Base-by-base conservation (phyloP, 1,140 invertebrate genomes). In the Leptinotarsa lineolata region DNA sequence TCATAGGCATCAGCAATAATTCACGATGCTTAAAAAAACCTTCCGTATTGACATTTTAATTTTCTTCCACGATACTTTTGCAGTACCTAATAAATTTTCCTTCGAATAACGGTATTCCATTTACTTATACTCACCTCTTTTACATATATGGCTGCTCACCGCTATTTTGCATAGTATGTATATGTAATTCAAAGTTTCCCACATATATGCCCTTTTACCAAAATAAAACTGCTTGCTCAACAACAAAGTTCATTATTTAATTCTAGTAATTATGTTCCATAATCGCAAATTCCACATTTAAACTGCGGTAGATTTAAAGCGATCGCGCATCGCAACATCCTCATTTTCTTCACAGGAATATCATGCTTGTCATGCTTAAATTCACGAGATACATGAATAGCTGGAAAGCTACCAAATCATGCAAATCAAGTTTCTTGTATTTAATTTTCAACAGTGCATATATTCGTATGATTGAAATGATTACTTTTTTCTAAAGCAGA, bases 131-230 rank as follows among this genome's bases (percentile, higher is more conserved):
- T 65, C 60, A 48, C 63, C 59, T 71, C 39, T 71, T n/a, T 71
- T 63, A 71, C 70, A 22, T 71, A 71, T 71, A 71, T 45, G 70
- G 70, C 39, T 18, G 70, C 45, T 63, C 70, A 71, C 61, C 44
- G 58, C 70, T 71, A 71, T 58, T 70, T 70, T 71, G 61, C 70
- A 71, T 71, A 46, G 70, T 71, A 71, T 30, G 54, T 63, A n/a
- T 54, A n/a, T 54, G n/a, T 65, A 65, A 65, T 65, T 65, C 48
- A 39, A 61, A 24, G 63, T 65, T 65, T 65, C 21, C 21, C 63
- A 65, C 63, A 65, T 65, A 22, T 21, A 65, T 65, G 63, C 63
- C 63, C 63, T 65, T 65, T 65, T 65, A 54, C 63, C 30, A 65
- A 65, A 65, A 65, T 15, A 39, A 22, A 39, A 65, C 30, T 39